Evolutionary conservation across 2,113 vertebrate species (phyloP), one percentile per base, ranked within the genome.

Genomic region (Melanerpes formicivorus): DNA sequence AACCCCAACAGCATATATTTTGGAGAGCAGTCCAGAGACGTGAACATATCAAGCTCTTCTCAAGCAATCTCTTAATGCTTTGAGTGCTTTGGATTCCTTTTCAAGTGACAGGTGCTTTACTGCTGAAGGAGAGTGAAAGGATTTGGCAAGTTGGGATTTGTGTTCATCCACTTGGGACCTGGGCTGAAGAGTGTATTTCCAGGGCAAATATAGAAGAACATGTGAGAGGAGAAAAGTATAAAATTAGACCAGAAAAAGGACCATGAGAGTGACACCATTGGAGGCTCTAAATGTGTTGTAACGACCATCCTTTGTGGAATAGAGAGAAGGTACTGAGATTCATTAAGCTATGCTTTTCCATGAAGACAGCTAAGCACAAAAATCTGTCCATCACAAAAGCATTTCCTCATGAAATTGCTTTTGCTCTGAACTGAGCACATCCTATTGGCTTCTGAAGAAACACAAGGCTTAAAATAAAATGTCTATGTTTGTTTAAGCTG

Each of bases 401-500:
- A n/a, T 78, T 90, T 92, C 42, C 48, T 70, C 0, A 0, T 76
- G 70, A 81, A 93, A 93, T 76, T 65, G 30, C 63, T 86, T 96
- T 95, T 90, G 58, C 93, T 95, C 40, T 69, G 66, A 93, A 37
- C 56, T 72, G 80, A 81, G 60, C 44, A 11, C 59, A 74, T 93
- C 37, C 80, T 26, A 81, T 58, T 84, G 44, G 65, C 69, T 93
- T 89, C 82, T 72, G 65, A 83, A 76, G 62, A 87, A 95, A 84
- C 4, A 6, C 10, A 63, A 85, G 66, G 66, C 80, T 96, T 90
- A 75, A 93, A 89, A 87, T 56, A 30, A 94, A 95, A 67, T 66
- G 26, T 32, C 15, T 58, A 52, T 89, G 82, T 95, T 94, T 96
- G 76, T 88, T 96, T 93, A 90, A 84, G 87, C 83, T 70, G 44